Base-by-base conservation (phyloP, 1,140 invertebrate species). In the Ceratitis capitata region DNA sequence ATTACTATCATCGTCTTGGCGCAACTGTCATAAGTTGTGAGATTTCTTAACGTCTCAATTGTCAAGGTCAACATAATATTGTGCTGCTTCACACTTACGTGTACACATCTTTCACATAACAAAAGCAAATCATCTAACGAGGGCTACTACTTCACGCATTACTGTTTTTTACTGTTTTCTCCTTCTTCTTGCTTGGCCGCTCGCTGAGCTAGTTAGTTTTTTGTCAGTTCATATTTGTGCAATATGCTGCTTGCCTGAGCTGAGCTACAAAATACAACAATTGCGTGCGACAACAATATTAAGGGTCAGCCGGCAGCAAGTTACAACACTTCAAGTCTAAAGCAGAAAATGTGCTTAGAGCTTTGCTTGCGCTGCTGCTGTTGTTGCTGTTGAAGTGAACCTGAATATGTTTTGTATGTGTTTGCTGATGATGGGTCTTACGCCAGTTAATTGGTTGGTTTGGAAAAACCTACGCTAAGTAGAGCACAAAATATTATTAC, bases 331-430 rank as follows among this genome's bases (percentile, higher is more conserved):
- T 23, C 23, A 12, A 16, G 12, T 61, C 58, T 61, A 29, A 61
- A 61, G 58, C 58, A 29, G 58, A 32, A 61, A 61, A 61, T 61
- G 58, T 61, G 58, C 58, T 61, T 61, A 61, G 58, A 61, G 58
- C 58, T 23, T 29, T 56, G 51, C 19, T n/a, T 29, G 58, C 58
- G 58, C 23, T 56, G 51, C 19, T n/a, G 51, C 9, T 6, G 19
- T 16, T 53, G 19, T 53, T n/a, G 51, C 51, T 53, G 51, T 23
- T 56, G 51, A 56, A 56, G 51, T 53, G n/a, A n/a, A 53, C 5
- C 51, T 12, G 12, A 12, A 61, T 61, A 26, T 4, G 58, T 61
- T 61, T 61, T 61, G 26, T 61, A 61, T 29, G 7, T 47, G 45
- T 47, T 47, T 10, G 58, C 58, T 61, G 58, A 12, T 61, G 56